Evolutionary conservation across 1,140 invertebrate genomes (phyloP).

Genomic region (Pentalonia nigronervosa): DNA sequence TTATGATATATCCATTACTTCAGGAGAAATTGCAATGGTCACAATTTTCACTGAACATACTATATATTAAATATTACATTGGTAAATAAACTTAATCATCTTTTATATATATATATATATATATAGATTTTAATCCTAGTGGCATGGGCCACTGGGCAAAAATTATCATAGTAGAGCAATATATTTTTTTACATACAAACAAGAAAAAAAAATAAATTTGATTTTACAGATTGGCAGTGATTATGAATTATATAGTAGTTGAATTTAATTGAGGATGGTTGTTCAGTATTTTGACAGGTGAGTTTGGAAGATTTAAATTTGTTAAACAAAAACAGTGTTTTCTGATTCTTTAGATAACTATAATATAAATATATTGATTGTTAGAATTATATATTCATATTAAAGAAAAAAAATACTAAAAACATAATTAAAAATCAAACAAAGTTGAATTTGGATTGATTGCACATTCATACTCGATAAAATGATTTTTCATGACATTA

Average conservation of each 20-base stretch:
- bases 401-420: not conserved
- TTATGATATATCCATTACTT: too few relatives aligned
- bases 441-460: not conserved
- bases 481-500: not conserved
- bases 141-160: not conserved
- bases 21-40: too few relatives aligned
- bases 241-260: not conserved
- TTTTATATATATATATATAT: too few relatives aligned
- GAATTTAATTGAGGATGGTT: not conserved
- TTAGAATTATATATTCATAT: too few relatives aligned
- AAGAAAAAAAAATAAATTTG: not conserved
- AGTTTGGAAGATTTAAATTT: not conserved
- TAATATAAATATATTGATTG: too few relatives aligned
- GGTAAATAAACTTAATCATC: not conserved
- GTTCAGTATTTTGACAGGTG: not conserved
- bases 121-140: not conserved
- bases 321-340: not conserved
- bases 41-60: too few relatives aligned
- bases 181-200: too few relatives aligned
- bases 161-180: too few relatives aligned
- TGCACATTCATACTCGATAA: not conserved
- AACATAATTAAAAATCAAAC: too few relatives aligned
- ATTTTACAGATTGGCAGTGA: not conserved
- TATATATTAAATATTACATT: not conserved
- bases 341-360: not conserved